Evolutionary conservation across 1,140 invertebrate species (phyloP).

Genomic region (Magallana ariakensis): DNA sequence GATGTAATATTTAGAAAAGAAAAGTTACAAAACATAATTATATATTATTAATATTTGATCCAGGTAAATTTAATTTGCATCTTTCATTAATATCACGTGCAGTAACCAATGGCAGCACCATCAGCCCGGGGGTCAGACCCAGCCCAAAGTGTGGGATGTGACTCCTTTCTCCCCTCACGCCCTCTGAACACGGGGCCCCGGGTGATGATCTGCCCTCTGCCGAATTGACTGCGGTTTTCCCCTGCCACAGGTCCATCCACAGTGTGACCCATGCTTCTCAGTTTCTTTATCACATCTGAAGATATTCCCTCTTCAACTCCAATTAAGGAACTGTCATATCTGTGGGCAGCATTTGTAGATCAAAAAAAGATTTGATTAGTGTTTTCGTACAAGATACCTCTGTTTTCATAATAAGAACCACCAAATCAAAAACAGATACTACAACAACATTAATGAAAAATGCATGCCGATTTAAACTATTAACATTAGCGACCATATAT

Average conservation of each 20-base stretch:
- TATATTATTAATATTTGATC: no score
- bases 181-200: slow-evolving; percentile 59
- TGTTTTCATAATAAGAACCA: no score
- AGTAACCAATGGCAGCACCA: slow-evolving; percentile 60
- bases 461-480: no score
- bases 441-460: no score
- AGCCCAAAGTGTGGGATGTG: slow-evolving; percentile 64
- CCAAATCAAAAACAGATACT: no score
- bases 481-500: no score
- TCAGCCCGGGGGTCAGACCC: slow-evolving; percentile 73
- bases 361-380: not conserved
- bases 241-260: slow-evolving; percentile 60
- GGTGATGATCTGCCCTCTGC: slow-evolving; percentile 77
- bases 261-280: slow-evolving; percentile 70
- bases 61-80: no score
- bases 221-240: slow-evolving; percentile 69
- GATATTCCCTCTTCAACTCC: slow-evolving; percentile 77
- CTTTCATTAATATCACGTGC: not conserved
- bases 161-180: slow-evolving; percentile 20
- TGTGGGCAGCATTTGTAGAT: not conserved
- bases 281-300: slow-evolving; percentile 58
- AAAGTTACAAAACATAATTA: no score
- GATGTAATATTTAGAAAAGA: no score
- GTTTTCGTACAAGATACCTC: not conserved
- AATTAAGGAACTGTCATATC: slow-evolving; percentile 42